Conservation (phyloP, 2,888 invertebrate genomes). For the Calameuta idolon region DNA sequence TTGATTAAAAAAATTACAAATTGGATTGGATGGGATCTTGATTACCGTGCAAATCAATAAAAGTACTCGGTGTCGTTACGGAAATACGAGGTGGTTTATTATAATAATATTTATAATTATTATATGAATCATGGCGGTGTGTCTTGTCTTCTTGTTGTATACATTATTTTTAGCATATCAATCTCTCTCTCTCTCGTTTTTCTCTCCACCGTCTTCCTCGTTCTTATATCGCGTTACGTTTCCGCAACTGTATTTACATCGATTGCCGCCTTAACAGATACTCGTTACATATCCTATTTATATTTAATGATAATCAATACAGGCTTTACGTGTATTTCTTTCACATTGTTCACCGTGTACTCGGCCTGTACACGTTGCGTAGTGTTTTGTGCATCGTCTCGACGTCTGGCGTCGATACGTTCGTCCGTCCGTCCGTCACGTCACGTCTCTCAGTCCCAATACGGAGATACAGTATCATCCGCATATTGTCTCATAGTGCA, state of each 20-base stretch:
- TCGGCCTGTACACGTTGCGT: not conserved
- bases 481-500: not conserved
- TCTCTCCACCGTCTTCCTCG: conserved; percentile 17
- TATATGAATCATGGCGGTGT: conserved; percentile 54
- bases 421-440: not conserved
- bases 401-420: not conserved
- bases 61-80: conserved; percentile 42
- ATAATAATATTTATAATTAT: conserved; percentile 65
- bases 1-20: not conserved
- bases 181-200: conserved; percentile 26
- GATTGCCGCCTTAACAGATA: conserved; percentile 57
- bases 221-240: conserved; percentile 24
- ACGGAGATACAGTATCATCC: not conserved
- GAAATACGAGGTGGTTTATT: conserved; percentile 68
- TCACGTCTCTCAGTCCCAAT: conserved; percentile 1
- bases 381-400: not conserved
- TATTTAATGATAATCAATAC: conserved; percentile 54
- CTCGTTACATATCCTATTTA: conserved; percentile 55
- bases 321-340: conserved; percentile 23
- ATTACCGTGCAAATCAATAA: not conserved
- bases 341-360: conserved; percentile 2
- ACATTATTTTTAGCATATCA: conserved; percentile 25
- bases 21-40: not conserved
- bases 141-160: conserved; percentile 37
- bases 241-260: conserved; percentile 58